Base-by-base conservation (phyloP, 2,113 vertebrate species). In the Pleuronectes platessa region DNA sequence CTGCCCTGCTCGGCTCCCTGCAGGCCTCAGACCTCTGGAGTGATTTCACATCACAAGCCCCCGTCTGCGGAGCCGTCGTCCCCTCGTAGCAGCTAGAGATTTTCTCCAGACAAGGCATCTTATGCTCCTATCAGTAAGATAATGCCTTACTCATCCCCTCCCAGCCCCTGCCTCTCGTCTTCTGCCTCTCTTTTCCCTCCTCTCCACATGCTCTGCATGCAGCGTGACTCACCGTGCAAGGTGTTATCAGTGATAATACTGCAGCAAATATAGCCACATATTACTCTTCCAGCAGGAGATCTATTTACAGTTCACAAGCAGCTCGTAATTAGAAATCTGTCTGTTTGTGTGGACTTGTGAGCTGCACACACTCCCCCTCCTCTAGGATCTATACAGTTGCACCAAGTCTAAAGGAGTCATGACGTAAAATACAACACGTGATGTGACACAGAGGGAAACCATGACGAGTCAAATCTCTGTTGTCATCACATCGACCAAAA, bases 81-180 rank as follows among this genome's bases (percentile, higher is more conserved):
- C 70, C 70, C 18, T 65, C 53, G 1, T 27, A 71, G 77, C 72
- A 71, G 77, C 84, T 77, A 72, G 72, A 73, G 84, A 89, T 89
- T 88, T 79, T 59, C 76, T 77, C 65, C 56, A 79, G 73, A 86
- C 68, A 76, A 88, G 72, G 59, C 68, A 62, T 84, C 69, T 49
- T 49, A 68, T 71, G 79, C 77, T 84, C 73, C 74, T 77, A 84
- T 90, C 79, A 68, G 62, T 20, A 35, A 83, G 81, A 89, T 81
- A 77, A 61, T 24, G 13, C 61, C 67, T 67, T 67, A 65, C 77
- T 76, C 68, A 62, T 66, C 68, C 35, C 26, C 20, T 24, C 27
- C 69, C 4, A 1, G 11, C 18, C 51, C 40, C 17, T 20, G 10
- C 13, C 18, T 45, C 45, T 13, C 23, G 37, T 53, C 26, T 68